Percentiles rank a stretch among this genome's conserved stretches.
Evolutionary conservation across 2,113 vertebrate genomes (phyloP).

Genomic region (Corythornis cristatus): DNA sequence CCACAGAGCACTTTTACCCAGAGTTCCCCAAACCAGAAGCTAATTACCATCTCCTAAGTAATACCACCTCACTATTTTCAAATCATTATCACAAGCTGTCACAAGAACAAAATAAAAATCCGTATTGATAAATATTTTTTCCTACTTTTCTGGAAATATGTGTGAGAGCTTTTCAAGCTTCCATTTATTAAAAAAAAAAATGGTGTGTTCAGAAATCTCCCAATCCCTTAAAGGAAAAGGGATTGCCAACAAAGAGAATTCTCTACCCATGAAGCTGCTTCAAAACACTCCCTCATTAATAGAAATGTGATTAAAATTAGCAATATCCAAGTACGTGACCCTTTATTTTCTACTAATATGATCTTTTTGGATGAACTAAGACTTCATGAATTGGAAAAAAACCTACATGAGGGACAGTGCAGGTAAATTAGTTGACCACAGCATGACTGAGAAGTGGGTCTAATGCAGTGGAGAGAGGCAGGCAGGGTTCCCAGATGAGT

Average conservation of each 20-base stretch:
- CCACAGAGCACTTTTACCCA: neutral
- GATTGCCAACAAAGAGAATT: neutral
- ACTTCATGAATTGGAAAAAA: neutral
- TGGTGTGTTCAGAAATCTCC: neutral
- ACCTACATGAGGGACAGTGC: neutral
- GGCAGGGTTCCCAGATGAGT: neutral
- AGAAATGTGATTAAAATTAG: neutral
- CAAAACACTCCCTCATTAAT: neutral
- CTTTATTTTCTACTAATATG: fast-evolving
- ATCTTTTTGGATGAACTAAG: neutral
- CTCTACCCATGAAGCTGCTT: neutral
- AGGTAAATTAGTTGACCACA: neutral
- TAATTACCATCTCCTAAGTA: neutral
- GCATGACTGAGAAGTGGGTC: neutral
- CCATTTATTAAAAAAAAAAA: neutral
- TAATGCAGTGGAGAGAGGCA: neutral
- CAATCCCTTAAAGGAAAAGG: neutral
- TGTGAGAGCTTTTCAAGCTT: neutral
- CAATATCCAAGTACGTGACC: neutral
- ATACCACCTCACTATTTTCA: fast-evolving
- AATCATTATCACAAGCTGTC: neutral
- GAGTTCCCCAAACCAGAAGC: neutral
- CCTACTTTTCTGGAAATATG: neutral
- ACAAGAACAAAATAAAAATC: neutral
- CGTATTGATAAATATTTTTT: neutral